Evolutionary conservation across 30 jellyfish, hydroid and myxozoan genomes (phyloP), one percentile per base, ranked within the genome.

Genomic region (Clytia hemisphaerica): DNA sequence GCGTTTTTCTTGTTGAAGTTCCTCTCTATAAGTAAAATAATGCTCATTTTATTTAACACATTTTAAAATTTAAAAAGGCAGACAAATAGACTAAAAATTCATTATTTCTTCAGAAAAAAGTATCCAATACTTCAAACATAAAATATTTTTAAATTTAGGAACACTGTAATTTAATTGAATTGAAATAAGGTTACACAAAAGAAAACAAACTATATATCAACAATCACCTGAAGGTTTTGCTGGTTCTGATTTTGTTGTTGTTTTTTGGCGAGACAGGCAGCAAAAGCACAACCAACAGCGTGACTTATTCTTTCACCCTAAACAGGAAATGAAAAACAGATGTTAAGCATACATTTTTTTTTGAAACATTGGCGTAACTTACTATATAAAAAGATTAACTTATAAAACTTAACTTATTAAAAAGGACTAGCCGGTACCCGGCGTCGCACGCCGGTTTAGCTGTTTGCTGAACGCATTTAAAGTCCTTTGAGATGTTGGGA

Each of bases 271-370:
- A 89, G 71, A 54, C 98, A 89, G 4, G 98, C 98, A 42, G 95
- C 94, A 66, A 89, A 89, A 6, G 98, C 98, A 75, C 98, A 89
- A 2, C 98, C 98, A 29, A 89, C 98, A 50, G 98, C 98, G 75
- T 89, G 98, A 54, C 98, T 89, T 19, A 89, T 75, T 37, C 98
- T 49, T 57, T 89, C 98, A 24, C 98, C 98, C 98, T 89, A 58
- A 45, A 60, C 37, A 37, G 21, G 9, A 48, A 5, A 32, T 29
- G 19, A 0, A 7, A 34, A 4, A 63, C 32, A 22, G 4, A 51
- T n/a, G 37, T 22, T 71, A n/a, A 49, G 12, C 55, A 7, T 42
- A n/a, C n/a, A n/a, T n/a, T n/a, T n/a, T n/a, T n/a, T n/a, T n/a
- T n/a, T n/a, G n/a, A n/a, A n/a, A n/a, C n/a, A n/a, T n/a, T n/a